Evolutionary conservation across 2,113 vertebrate genomes (phyloP).

Genomic region (Hydropotes inermis): DNA sequence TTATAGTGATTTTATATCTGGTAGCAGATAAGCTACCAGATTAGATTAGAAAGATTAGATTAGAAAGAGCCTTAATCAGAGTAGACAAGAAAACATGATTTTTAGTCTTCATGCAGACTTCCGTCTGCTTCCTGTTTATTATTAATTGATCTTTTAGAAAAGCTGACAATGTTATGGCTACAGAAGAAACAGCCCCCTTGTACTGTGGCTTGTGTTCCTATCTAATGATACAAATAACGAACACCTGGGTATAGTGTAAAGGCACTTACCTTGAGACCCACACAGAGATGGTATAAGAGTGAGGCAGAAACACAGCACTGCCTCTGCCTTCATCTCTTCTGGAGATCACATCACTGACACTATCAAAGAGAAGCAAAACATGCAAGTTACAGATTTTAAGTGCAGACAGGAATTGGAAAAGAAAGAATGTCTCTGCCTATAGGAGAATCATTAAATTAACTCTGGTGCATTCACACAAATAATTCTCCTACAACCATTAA

Average conservation of each 20-base stretch:
- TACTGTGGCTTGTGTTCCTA: not conserved
- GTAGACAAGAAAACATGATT: not conserved
- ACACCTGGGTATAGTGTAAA: not conserved
- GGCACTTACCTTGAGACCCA: not conserved
- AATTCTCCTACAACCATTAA: not conserved
- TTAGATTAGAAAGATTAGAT: not conserved
- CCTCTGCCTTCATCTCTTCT: not conserved
- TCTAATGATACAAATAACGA: not conserved
- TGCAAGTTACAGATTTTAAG: not conserved
- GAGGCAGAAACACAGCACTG: not conserved
- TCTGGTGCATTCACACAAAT: not conserved
- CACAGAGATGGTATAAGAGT: not conserved
- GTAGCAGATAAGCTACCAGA: not conserved
- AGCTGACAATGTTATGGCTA: not conserved
- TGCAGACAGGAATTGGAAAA: not conserved
- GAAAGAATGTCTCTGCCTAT: not conserved
- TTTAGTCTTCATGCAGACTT: not conserved
- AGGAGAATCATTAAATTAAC: not conserved
- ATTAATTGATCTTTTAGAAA: not conserved
- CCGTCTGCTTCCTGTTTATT: not conserved
- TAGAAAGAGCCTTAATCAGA: constrained; percentile 18
- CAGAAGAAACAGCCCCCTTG: not conserved
- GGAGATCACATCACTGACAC: not conserved
- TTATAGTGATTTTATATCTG: constrained; percentile 18
- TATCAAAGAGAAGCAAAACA: constrained; percentile 5